Conservation (phyloP, 2,113 vertebrate genomes). For the Cacatua alba region DNA sequence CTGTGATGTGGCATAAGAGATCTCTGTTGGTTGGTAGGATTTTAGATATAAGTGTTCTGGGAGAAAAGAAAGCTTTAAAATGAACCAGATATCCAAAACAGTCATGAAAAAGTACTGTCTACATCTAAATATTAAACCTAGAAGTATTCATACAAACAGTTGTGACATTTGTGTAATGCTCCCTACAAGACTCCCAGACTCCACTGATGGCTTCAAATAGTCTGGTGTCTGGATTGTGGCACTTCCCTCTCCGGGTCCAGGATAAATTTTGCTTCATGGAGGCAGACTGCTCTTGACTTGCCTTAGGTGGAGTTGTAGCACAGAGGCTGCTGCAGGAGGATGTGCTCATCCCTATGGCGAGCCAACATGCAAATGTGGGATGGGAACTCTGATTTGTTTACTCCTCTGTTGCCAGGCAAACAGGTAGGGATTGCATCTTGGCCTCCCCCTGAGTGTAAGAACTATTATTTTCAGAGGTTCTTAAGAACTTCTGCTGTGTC, state of each 20-base stretch:
- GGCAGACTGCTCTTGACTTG: background rate
- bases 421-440: background rate
- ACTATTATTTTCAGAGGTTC: background rate
- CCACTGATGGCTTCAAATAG: background rate
- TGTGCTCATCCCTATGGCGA: fast-evolving
- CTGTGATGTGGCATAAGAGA: background rate
- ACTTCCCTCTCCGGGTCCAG: background rate
- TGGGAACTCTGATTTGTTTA: background rate
- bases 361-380: background rate
- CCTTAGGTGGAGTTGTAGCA: background rate
- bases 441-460: background rate
- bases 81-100: background rate
- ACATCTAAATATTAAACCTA: background rate
- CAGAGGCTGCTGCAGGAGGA: background rate
- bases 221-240: background rate
- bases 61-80: background rate
- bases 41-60: background rate
- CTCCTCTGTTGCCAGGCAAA: background rate
- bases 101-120: background rate
- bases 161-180: background rate
- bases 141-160: background rate
- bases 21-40: background rate
- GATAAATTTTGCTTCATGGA: background rate
- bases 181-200: background rate
- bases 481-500: background rate